A percentile compares a stretch with the other conserved stretches of the same genome.
phyloP scores from a whole-genome alignment of 2,888 invertebrate genomes.

The Agriopis leucophaearia region DNA sequence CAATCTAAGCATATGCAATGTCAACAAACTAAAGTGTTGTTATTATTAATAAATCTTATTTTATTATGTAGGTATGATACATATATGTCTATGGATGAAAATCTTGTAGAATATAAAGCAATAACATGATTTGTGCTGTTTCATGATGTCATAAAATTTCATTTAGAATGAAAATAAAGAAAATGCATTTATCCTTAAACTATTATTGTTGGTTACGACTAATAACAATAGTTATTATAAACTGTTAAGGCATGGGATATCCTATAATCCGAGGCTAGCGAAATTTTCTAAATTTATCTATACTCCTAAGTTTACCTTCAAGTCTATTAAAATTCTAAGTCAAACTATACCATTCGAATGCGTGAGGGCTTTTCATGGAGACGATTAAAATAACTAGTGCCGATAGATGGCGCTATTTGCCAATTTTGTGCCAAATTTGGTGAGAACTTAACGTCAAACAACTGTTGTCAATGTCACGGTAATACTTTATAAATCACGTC shows the following conservation, averaged over 20 bases:
- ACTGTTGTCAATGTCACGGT: too few species aligned
- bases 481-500: too few species aligned
- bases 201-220: conserved; percentile 44
- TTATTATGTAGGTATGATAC: not conserved
- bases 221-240: conserved; percentile 25
- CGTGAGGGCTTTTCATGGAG: too few species aligned
- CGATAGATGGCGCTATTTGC: too few species aligned
- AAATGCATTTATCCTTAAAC: conserved; percentile 46
- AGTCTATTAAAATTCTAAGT: conserved; percentile 15
- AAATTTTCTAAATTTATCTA: conserved; percentile 14
- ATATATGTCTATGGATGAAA: not conserved
- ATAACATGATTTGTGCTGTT: conserved; percentile 19
- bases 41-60: conserved; percentile 8
- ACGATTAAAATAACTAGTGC: too few species aligned
- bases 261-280: conserved; percentile 28
- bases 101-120: conserved; percentile 2
- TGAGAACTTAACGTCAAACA: too few species aligned
- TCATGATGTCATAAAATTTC: not conserved
- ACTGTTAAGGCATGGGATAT: conserved; percentile 37
- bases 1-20: conserved; percentile 32
- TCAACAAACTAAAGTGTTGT: conserved; percentile 26
- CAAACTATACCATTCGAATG: conserved; percentile 19
- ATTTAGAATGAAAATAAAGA: conserved; percentile 15
- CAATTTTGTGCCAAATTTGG: too few species aligned
- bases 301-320: conserved; percentile 7